Conservation (phyloP, 2,113 vertebrate species). For the Sapayoa aenigma region DNA sequence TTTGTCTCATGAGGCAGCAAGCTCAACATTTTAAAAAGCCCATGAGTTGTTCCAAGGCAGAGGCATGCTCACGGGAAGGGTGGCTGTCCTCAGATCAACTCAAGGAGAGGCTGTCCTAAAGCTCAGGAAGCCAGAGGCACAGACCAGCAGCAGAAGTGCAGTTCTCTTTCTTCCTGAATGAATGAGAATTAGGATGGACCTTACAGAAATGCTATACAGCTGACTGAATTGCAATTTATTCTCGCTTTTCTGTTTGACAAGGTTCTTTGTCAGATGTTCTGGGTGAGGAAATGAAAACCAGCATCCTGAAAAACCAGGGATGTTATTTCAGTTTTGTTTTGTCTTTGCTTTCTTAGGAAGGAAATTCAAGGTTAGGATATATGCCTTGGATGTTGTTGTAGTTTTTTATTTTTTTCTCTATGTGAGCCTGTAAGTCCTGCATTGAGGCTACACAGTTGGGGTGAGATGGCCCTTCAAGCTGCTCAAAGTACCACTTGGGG, state of each 20-base stretch:
- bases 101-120: not conserved
- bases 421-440: not conserved
- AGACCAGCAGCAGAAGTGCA: not conserved
- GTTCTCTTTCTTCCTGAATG: not conserved
- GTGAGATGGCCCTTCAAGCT: fast-evolving
- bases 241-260: not conserved
- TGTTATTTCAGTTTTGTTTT: slow-evolving; percentile 4
- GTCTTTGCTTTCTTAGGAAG: not conserved
- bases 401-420: not conserved
- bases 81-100: not conserved
- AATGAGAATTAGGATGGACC: not conserved
- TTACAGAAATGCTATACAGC: not conserved
- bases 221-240: not conserved
- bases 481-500: not conserved
- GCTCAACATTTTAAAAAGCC: not conserved
- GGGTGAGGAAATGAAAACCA: not conserved
- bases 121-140: not conserved
- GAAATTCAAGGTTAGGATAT: not conserved
- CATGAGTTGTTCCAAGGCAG: not conserved
- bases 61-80: not conserved
- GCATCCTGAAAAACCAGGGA: not conserved
- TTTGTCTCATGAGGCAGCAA: not conserved
- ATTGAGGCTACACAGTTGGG: fast-evolving
- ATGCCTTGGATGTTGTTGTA: not conserved
- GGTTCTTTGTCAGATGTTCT: not conserved